Evolutionary conservation across 2,113 vertebrate species (phyloP), one percentile per base, ranked within the genome.

Genomic region (Glaucidium brasilianum): DNA sequence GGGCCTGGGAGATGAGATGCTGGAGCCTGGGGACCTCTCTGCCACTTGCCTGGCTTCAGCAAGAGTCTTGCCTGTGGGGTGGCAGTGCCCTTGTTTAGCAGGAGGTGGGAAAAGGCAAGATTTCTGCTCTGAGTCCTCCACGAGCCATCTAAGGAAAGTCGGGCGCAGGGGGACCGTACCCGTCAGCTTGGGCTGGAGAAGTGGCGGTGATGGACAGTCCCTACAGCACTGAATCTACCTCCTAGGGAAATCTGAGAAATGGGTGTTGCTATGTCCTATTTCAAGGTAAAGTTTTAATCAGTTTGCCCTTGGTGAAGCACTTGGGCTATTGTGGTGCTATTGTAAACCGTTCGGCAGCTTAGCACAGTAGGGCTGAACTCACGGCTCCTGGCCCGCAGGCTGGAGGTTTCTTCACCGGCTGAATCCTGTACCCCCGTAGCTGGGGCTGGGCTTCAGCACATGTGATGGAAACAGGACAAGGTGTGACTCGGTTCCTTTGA

Each of bases 181-280:
- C 5, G 4, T 29, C 81, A 85, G 77, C 84, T 62, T 10, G 60
- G 86, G 86, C 94, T 87, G 43, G 92, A n/a, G 62, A 60, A 88
- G 93, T 27, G 60, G 84, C 58, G 0, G 80, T 87, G 96, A 94
- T 8, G 71, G 85, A 85, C 95, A 92, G 95, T 78, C 95, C 86
- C 95, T 92, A 81, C 89, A 91, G 95, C 83, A 85, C 91, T 95
- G 95, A 95, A 97, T 97, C 97, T 97, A 97, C 96, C 97, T 97
- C 97, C 92, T 93, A 96, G 95, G 89, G 97, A 96, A 95, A 92
- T 95, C 89, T 96, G 91, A 96, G 92, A 93, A 96, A 95, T 91
- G 84, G 89, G 32, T 95, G 91, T 92, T 78, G 92, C 80, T 86
- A 81, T 74, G 95, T 87, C 93, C 92, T 97, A 92, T 96, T 90